Evolutionary conservation across 1,140 invertebrate species (phyloP).

Genomic region (Cyrtorhinus lividipennis): DNA sequence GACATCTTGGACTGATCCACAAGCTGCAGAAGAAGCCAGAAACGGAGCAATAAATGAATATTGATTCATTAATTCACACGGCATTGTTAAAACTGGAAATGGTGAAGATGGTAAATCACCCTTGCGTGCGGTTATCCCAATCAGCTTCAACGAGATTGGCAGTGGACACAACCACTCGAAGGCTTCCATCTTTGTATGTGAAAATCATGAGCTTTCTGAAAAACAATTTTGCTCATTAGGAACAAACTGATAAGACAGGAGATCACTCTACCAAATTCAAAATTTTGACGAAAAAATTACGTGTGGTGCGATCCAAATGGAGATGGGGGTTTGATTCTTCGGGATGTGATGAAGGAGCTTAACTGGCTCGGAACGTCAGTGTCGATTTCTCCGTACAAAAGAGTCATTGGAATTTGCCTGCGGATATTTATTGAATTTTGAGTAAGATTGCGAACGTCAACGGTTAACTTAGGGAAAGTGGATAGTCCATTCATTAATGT

Average conservation of each 20-base stretch:
- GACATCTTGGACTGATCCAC: conserved; percentile 75
- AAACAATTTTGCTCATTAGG: too few species aligned
- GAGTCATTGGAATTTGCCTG: conserved; percentile 52
- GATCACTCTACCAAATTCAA: too few species aligned
- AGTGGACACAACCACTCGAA: conserved; percentile 77
- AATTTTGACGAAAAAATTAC: conserved; percentile 31
- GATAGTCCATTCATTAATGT: too few species aligned
- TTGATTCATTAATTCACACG: too few species aligned
- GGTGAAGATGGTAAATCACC: conserved; percentile 37
- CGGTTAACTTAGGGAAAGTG: not conserved
- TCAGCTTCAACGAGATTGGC: conserved; percentile 83
- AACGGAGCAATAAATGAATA: conserved; percentile 23
- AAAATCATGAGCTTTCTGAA: conserved; percentile 79
- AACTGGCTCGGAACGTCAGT: conserved; percentile 27
- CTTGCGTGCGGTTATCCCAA: conserved; percentile 89
- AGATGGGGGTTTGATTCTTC: conserved; percentile 56
- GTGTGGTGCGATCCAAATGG: conserved; percentile 83
- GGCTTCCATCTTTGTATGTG: conserved; percentile 60
- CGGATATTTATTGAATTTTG: too few species aligned
- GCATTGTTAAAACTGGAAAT: too few species aligned
- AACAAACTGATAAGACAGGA: conserved; percentile 16
- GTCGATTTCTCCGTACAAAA: conserved; percentile 64
- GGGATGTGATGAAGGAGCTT: conserved; percentile 45
- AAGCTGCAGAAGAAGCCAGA: conserved; percentile 45
- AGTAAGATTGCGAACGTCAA: too few species aligned